These are phyloP conservation scores for Aphaenogaster rudis DNA, from an alignment of 1,140 invertebrate genomes.

Conservation along the genomic window DNA sequence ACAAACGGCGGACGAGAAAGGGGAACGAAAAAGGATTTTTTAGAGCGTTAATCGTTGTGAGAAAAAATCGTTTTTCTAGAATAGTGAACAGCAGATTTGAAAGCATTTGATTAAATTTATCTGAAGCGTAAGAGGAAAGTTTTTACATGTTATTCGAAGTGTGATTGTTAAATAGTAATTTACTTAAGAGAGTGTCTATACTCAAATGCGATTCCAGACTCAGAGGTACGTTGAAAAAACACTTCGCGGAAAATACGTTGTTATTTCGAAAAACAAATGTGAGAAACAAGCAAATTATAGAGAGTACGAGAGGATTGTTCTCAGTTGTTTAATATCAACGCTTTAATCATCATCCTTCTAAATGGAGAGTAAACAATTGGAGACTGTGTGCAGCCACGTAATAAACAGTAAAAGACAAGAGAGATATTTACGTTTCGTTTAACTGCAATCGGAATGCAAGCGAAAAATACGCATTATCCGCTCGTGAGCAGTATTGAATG, in stretches of 20 bases:
- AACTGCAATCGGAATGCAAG: slow-evolving; percentile 36
- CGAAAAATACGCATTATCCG: slow-evolving; percentile 23
- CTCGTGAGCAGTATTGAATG: slow-evolving; percentile 2
- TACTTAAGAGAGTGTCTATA: neutral
- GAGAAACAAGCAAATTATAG: neutral
- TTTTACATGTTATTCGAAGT: neutral
- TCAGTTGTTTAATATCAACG: slow-evolving; percentile 11
- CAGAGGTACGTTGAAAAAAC: neutral
- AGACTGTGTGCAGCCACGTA: neutral
- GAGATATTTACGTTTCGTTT: slow-evolving; percentile 15
- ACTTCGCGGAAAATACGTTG: neutral
- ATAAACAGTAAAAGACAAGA: slow-evolving; percentile 15
- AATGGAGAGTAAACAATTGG: slow-evolving; percentile 23
- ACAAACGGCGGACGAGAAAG: neutral
- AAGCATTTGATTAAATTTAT: slow-evolving; percentile 9
- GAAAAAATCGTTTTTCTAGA: neutral
- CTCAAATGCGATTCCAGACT: neutral
- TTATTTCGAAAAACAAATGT: neutral
- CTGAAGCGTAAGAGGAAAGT: neutral
- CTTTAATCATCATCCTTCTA: slow-evolving; percentile 8
- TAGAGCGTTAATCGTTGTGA: slow-evolving; percentile 8
- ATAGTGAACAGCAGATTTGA: neutral
- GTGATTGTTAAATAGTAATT: slow-evolving; percentile 22
- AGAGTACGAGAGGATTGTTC: neutral
- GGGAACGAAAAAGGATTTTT: neutral